Conservation (phyloP, 2,797 vertebrate genomes). For the Bradypodion pumilum region DNA sequence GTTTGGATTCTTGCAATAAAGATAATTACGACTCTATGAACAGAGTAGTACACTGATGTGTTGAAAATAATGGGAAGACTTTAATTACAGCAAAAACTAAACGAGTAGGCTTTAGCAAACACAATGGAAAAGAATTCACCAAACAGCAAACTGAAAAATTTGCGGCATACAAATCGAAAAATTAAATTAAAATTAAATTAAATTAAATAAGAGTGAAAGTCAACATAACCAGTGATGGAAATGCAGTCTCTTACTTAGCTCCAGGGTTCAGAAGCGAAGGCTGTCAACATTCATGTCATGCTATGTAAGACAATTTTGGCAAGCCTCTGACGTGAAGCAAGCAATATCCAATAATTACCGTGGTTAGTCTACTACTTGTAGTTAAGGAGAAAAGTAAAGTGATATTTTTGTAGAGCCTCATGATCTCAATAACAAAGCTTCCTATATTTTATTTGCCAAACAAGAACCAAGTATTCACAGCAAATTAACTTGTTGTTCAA, state of each 20-base stretch:
- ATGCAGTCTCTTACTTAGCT: background rate
- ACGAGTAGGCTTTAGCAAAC: background rate
- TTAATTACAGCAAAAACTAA: conserved; percentile 35
- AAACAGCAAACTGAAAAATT: too few relatives aligned
- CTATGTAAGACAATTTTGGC: background rate
- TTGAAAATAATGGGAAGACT: conserved; percentile 22
- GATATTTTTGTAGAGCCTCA: background rate
- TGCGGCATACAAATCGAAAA: too few relatives aligned
- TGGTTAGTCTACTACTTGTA: background rate
- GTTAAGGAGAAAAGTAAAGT: background rate
- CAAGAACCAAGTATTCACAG: background rate
- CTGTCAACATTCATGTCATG: background rate
- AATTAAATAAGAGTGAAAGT: background rate
- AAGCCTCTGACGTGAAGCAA: background rate
- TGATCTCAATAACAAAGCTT: background rate
- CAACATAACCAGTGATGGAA: background rate
- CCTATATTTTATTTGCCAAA: background rate
- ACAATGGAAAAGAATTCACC: conserved; percentile 6
- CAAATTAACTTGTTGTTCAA: conserved; percentile 31
- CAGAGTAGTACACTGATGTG: conserved; percentile 15
- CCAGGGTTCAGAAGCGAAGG: background rate
- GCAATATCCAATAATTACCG: background rate
- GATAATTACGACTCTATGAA: conserved; percentile 14
- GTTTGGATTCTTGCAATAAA: background rate
- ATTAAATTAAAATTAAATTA: too few relatives aligned